phyloP scores from a whole-genome alignment of 2,797 vertebrate species.

The Loriculus beryllinus region DNA sequence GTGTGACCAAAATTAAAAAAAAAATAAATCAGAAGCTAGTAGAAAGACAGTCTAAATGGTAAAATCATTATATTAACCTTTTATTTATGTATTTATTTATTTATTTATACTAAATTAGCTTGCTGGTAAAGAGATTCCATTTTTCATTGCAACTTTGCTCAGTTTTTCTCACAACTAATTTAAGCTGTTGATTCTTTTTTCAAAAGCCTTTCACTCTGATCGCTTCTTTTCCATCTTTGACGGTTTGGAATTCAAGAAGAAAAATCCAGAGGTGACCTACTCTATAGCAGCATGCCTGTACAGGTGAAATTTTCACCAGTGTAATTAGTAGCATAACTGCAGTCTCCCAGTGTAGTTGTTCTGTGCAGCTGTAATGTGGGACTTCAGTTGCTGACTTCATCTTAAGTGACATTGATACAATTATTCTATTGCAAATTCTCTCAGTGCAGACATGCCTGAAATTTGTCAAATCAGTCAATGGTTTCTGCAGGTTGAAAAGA shows the following conservation, averaged over 20 bases:
- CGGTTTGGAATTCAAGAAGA: background rate
- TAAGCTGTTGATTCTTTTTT: background rate
- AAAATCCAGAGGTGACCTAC: background rate
- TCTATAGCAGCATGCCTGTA: background rate
- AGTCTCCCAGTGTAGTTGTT: background rate
- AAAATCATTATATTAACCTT: background rate
- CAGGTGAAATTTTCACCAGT: background rate
- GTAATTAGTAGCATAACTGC: background rate
- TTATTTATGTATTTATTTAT: background rate
- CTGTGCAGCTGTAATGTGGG: background rate
- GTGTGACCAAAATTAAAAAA: background rate
- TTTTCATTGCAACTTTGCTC: background rate
- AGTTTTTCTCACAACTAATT: constrained; percentile 12
- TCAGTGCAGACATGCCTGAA: background rate
- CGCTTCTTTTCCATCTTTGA: constrained; percentile 10
- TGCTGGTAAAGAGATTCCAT: background rate
- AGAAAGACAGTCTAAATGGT: background rate
- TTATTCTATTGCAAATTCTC: background rate
- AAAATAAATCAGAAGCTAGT: background rate
- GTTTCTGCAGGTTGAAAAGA: background rate
- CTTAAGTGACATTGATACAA: background rate
- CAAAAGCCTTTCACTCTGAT: constrained; percentile 34
- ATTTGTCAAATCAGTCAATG: background rate
- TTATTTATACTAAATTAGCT: background rate
- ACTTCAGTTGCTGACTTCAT: background rate